Evolutionary conservation across 1,140 invertebrate species (phyloP), one percentile per base, ranked within the genome.

Genomic region (Sycobia sp.): DNA sequence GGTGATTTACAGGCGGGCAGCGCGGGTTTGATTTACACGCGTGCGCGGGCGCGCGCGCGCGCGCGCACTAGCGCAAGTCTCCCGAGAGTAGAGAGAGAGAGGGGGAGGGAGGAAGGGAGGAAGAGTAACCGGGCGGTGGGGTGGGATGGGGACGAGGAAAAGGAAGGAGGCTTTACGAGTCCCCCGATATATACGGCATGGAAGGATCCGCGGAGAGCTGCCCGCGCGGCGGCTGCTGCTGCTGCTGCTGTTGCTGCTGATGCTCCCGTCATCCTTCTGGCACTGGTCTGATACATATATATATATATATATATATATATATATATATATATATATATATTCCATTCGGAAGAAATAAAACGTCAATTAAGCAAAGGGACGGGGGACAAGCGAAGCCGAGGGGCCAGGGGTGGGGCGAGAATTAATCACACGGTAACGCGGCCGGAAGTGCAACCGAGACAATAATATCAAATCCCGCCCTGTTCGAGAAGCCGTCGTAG

Each of bases 1-100:
- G 68, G 70, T 79, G 78, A 80, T 80, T 80, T 80, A 80, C 77
- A 76, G 74, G 73, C 73, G 71, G 73, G 69, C 75, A 76, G 71
- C 72, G 72, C 74, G 69, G 71, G 64, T 71, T 77, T 79, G 77
- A 79, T 79, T 80, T 80, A 80, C 76, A 77, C 74, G 70, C 72
- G 55, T 25, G 29, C n/a, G 25, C 16, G 20, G 41, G 51, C 76
- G 76, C 74, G 70, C 73, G 55, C 32, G n/a, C 46, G n/a, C n/a
- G n/a, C 60, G 53, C 27, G 20, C 53, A n/a, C n/a, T n/a, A n/a
- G n/a, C n/a, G n/a, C n/a, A n/a, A n/a, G n/a, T n/a, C 25, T 20
- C n/a, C 20, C 41, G 20, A 58, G 34, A n/a, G n/a, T n/a, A n/a
- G n/a, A n/a, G n/a, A n/a, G n/a, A n/a, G n/a, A 14, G 46, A 41